phyloP scores from a whole-genome alignment of 1,140 invertebrate species.

The Achatina immaculata region DNA sequence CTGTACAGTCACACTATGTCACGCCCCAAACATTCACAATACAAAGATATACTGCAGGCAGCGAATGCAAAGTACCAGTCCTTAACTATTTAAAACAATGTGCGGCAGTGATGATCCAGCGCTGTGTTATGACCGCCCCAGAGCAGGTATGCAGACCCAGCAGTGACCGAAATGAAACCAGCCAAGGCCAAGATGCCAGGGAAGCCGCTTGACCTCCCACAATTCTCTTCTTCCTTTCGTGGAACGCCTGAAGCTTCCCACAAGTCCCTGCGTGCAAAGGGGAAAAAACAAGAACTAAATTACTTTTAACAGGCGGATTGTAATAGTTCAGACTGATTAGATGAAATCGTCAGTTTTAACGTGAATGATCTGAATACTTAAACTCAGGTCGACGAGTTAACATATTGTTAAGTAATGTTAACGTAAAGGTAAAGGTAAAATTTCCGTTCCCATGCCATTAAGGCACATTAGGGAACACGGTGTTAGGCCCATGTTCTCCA shows the following conservation, averaged over 20 bases:
- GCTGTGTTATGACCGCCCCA: conserved; percentile 65
- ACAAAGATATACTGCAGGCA: too few species aligned
- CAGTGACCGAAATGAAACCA: conserved; percentile 45
- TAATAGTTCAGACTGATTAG: background rate
- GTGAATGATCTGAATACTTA: background rate
- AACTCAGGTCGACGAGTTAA: background rate
- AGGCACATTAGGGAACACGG: too few species aligned
- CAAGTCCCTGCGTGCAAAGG: conserved; percentile 38
- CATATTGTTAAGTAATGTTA: background rate
- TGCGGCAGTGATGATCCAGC: conserved; percentile 71
- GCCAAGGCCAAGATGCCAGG: conserved; percentile 56
- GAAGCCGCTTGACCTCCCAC: conserved; percentile 53
- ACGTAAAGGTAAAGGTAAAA: too few species aligned
- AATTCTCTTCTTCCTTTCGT: conserved; percentile 46
- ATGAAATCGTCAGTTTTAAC: background rate
- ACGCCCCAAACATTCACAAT: too few species aligned
- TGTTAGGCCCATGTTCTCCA: too few species aligned
- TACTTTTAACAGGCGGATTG: too few species aligned
- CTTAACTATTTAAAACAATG: conserved; percentile 66
- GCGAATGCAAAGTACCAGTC: too few species aligned
- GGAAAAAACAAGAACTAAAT: background rate
- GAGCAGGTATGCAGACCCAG: conserved; percentile 64
- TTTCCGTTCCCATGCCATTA: too few species aligned
- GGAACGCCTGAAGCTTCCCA: background rate
- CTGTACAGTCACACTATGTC: too few species aligned